Evolutionary conservation across 2,113 vertebrate species (phyloP).

Genomic region (Macaca mulatta): DNA sequence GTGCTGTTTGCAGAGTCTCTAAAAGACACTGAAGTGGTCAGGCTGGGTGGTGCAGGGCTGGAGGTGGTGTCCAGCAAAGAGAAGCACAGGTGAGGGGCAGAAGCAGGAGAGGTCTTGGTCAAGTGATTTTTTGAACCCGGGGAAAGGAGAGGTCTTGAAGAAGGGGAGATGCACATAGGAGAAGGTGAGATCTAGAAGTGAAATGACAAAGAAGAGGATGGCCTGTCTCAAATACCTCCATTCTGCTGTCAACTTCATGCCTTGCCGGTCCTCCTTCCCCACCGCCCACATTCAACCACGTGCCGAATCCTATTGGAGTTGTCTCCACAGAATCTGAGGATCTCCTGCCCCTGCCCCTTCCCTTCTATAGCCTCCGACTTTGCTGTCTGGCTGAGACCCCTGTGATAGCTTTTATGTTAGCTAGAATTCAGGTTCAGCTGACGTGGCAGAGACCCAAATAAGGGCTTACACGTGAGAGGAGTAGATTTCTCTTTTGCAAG

Average conservation of each 20-base stretch:
- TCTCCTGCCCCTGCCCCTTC: rapidly evolving
- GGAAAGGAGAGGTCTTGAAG: background rate
- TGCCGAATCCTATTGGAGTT: background rate
- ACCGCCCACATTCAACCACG: background rate
- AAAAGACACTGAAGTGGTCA: background rate
- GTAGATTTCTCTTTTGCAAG: background rate
- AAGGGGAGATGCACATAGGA: background rate
- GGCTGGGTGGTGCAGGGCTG: rapidly evolving
- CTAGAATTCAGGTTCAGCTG: background rate
- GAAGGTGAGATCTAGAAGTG: background rate
- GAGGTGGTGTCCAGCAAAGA: background rate
- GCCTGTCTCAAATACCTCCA: background rate
- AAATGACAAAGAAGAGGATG: background rate
- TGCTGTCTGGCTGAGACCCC: background rate
- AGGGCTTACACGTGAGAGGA: background rate
- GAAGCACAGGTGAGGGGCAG: background rate
- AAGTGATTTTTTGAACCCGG: background rate
- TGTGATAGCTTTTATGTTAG: background rate
- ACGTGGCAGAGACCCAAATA: background rate
- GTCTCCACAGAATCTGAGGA: background rate
- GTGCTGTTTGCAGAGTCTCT: background rate
- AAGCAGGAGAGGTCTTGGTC: background rate
- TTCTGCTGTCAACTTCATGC: background rate
- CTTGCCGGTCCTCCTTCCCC: background rate
- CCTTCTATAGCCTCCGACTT: background rate